Evolutionary conservation across 2,888 invertebrate species (phyloP), one percentile per base, ranked within the genome.

Genomic region (Nomada ruficornis): DNA sequence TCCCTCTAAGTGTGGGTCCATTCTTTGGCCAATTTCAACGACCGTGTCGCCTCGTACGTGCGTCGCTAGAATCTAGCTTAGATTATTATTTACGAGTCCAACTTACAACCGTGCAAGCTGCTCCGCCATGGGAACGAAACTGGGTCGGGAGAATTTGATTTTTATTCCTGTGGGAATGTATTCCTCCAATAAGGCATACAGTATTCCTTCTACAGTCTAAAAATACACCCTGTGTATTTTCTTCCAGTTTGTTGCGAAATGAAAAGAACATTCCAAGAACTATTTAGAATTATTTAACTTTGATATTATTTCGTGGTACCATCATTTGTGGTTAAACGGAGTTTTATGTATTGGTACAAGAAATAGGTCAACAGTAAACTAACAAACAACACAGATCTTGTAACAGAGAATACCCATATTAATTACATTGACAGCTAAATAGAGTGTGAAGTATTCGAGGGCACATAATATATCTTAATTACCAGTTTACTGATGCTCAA

Each of bases 1-100:
- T 63, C n/a, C 0, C 26, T 60, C 29, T n/a, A 54, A 29, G 42
- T 50, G 11, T 10, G 18, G 7, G 15, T n/a, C 42, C 50, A 67
- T 75, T 70, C 69, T 74, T 62, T 29, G 20, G 47, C 20, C 29
- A 63, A 78, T 72, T 77, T 57, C 69, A 65, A 69, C 60, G 47
- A 60, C 44, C 26, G 11, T 13, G 36, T 50, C 50, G 42, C 42
- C 18, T 44, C 26, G 11, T 23, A 2, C 11, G 20, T 7, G n/a
- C 52, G 50, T 54, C n/a, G 23, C 62, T 29, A 44, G 62, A 54
- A 80, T 57, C 68, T 23, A 44, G 57, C 57, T 63, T 59, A 15
- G 26, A 55, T 57, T 50, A 60, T 73, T 57, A 69, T 68, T 80
- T 50, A 42, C 42, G 20, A 44, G 50, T 13, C 50, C 68, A 15